These are phyloP conservation scores for Solenodon paradoxus DNA, from an alignment of 2,113 vertebrate species.

Conservation along the genomic window DNA sequence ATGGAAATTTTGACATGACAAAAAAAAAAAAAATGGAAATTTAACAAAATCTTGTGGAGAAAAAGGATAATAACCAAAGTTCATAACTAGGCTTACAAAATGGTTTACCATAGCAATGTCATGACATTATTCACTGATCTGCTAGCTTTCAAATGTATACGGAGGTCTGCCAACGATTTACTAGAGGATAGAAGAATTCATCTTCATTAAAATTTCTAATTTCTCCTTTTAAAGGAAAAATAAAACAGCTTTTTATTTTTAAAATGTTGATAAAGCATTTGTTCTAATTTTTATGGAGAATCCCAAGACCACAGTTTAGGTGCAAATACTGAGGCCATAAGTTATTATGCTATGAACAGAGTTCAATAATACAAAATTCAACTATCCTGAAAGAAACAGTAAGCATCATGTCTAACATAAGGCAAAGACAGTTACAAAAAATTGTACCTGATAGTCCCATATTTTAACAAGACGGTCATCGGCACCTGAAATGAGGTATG, in stretches of 20 bases:
- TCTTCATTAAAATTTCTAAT: constrained; percentile 10
- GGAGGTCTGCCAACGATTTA: background rate
- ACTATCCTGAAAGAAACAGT: background rate
- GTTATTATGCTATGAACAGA: background rate
- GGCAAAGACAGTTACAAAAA: background rate
- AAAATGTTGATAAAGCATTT: constrained; percentile 1
- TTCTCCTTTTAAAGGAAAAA: constrained; percentile 40
- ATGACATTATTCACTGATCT: background rate
- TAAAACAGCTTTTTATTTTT: constrained; percentile 42
- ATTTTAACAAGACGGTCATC: constrained; percentile 98
- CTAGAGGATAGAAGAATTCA: background rate
- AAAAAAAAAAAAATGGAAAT: background rate
- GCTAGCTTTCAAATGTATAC: background rate
- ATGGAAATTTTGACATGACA: background rate
- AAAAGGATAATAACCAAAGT: rapidly evolving
- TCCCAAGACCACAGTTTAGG: background rate
- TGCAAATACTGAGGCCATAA: background rate
- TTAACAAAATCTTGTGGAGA: background rate
- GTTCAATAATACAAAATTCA: background rate
- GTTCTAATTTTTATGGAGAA: background rate
- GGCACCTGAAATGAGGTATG: constrained; percentile 97
- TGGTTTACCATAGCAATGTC: background rate
- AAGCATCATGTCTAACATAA: background rate
- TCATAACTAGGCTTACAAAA: background rate
- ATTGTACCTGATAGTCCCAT: constrained; percentile 97